Base-by-base conservation (phyloP, 2,797 vertebrate genomes). In the Syngnathus rostellatus region DNA sequence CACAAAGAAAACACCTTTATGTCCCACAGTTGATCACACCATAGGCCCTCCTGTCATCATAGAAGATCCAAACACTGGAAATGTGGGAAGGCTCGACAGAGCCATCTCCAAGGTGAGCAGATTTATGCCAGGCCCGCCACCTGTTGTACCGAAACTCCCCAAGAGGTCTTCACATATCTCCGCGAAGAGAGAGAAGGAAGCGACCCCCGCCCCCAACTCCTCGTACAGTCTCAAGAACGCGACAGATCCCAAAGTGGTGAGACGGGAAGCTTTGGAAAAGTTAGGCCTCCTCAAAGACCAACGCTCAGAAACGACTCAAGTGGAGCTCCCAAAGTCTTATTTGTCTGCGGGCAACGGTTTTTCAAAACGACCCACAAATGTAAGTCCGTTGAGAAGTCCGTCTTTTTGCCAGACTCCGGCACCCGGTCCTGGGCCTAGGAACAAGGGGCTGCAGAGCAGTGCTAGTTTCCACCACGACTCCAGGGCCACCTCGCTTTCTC, bases 181-280 rank as follows among this genome's bases (percentile, higher is more conserved):
- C 43, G 72, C 87, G 66, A 91, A 88, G 72, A 84, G 81, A 68
- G 70, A 71, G 45, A 80, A 69, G n/a, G 62, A 67, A 69, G 65
- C 63, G n/a, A 1, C 46, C 6, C 5, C 51, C 10, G 62, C 41
- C 21, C 25, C 67, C 43, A 77, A 80, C 8, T 51, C 71, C 21
- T 79, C 76, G 5, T 38, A 68, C 38, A 41, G 41, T 60, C 68
- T 84, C 31, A 83, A 68, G 63, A 71, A 73, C 41, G 51, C 76
- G 41, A 68, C 59, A 1, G 83, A 91, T 53, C 83, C 89, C 10
- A 78, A 73, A 68, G 86, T 77, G 25, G 93, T 93, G 11, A 92
- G 89, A 17, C 72, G 75, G 67, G 93, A 98, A 58, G 95, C 97
- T 0, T 70, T 98, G 76, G 85, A 91, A 73, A 98, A 98, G 82